Conservation (phyloP, 1,140 invertebrate genomes). For the Copidosoma floridanum region DNA sequence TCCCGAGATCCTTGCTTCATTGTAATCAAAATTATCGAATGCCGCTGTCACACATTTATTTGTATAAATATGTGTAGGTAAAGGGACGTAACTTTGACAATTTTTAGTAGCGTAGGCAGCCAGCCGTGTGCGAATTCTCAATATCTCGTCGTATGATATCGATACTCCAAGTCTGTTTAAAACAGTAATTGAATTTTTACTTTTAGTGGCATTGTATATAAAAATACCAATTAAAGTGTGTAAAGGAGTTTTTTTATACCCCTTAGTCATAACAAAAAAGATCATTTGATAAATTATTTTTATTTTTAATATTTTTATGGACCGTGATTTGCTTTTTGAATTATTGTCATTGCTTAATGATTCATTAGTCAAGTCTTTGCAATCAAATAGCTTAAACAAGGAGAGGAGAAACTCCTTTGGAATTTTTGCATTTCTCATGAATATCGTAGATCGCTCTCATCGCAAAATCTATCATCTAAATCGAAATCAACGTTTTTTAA, state of each 20-base stretch:
- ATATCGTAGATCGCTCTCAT: neutral
- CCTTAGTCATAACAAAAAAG: neutral
- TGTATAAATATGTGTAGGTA: neutral
- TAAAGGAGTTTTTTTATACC: neutral
- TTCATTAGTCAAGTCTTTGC: neutral
- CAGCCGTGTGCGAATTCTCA: neutral
- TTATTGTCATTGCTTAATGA: neutral
- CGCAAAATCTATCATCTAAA: slow-evolving; percentile 1
- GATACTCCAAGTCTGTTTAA: neutral
- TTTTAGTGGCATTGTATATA: neutral
- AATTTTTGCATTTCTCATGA: neutral
- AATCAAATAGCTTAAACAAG: neutral
- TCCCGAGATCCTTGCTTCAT: slow-evolving; percentile 3
- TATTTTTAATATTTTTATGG: neutral
- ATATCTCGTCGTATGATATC: slow-evolving; percentile 2
- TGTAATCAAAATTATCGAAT: slow-evolving; percentile 3
- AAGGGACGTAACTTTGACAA: neutral
- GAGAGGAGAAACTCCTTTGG: neutral
- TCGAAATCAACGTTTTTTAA: neutral
- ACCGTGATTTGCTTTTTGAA: neutral
- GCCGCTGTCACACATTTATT: neutral
- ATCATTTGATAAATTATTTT: neutral
- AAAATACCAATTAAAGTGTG: neutral
- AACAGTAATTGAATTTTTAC: neutral
- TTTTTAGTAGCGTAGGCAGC: neutral